Percentiles rank a stretch among this genome's conserved stretches.
Conservation (phyloP, 2,888 invertebrate genomes). For the Kryphioiulus occultus region DNA sequence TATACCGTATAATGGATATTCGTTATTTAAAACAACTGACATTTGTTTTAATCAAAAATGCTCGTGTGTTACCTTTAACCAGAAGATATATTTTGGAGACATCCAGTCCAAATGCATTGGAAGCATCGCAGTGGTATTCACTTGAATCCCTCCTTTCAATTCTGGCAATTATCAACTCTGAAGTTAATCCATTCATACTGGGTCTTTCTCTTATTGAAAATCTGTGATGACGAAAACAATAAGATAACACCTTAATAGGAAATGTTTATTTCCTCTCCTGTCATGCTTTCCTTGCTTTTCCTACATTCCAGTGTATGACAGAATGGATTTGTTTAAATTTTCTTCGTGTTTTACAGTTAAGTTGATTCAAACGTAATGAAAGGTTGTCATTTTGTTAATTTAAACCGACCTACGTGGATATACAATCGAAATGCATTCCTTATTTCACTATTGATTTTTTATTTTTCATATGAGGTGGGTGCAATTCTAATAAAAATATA, state of each 20-base stretch:
- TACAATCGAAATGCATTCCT: background rate
- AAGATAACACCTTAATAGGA: background rate
- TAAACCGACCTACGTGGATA: background rate
- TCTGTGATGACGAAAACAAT: slow-evolving; percentile 1
- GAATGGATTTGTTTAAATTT: background rate
- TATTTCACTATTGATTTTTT: too few relatives aligned
- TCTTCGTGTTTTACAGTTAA: background rate
- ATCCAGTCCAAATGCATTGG: slow-evolving; percentile 50
- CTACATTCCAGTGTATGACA: background rate
- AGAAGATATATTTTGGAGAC: slow-evolving; percentile 48
- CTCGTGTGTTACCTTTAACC: slow-evolving; percentile 47
- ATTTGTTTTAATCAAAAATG: too few relatives aligned
- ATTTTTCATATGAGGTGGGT: too few relatives aligned
- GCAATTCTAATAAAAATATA: too few relatives aligned
- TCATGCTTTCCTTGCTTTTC: background rate
- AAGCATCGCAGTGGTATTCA: slow-evolving; percentile 49
- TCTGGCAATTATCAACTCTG: slow-evolving; percentile 47
- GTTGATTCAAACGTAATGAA: background rate
- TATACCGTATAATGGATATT: too few relatives aligned
- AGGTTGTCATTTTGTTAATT: background rate
- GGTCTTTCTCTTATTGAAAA: slow-evolving; percentile 47
- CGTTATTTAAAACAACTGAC: too few relatives aligned
- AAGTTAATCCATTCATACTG: slow-evolving; percentile 45
- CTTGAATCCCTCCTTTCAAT: slow-evolving; percentile 48
- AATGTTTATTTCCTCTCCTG: background rate